These are phyloP conservation scores for Epinephelus coioides DNA, from an alignment of 2,797 vertebrate species.

Conservation along the genomic window DNA sequence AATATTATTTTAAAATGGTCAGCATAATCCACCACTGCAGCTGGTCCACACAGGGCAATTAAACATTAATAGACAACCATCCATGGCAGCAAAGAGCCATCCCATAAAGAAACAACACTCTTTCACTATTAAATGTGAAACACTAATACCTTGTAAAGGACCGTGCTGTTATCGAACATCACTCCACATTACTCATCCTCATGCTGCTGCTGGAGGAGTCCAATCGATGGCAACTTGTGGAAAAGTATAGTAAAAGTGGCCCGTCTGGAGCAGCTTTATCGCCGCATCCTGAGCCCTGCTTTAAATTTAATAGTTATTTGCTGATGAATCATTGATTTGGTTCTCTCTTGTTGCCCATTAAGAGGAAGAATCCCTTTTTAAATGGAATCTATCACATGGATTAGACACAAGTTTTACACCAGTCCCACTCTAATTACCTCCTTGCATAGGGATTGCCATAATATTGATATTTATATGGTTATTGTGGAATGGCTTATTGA, in stretches of 20 bases:
- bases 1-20: conserved; percentile 53
- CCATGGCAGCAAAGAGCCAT: conserved; percentile 35
- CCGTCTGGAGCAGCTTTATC: conserved; percentile 56
- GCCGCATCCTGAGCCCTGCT: conserved; percentile 34
- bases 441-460: conserved; percentile 59
- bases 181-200: conserved; percentile 55
- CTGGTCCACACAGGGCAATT: conserved; percentile 45
- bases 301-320: conserved; percentile 72
- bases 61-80: conserved; percentile 62
- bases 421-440: conserved; percentile 59
- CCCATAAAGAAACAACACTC: conserved; percentile 59
- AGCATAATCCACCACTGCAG: conserved; percentile 40
- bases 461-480: conserved; percentile 72
- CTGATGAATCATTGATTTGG: conserved; percentile 74
- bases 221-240: conserved; percentile 64
- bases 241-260: conserved; percentile 64
- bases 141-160: conserved; percentile 62
- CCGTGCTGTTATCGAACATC: conserved; percentile 53
- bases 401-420: conserved; percentile 53
- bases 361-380: conserved; percentile 61
- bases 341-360: conserved; percentile 58
- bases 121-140: conserved; percentile 61
- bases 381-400: conserved; percentile 62
- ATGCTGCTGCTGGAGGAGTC: conserved; percentile 19
- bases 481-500: conserved; percentile 69